Percentiles rank a stretch among this genome's conserved stretches.
phyloP scores from a whole-genome alignment of 2,888 invertebrate species.

The Drosophila subquinaria region DNA sequence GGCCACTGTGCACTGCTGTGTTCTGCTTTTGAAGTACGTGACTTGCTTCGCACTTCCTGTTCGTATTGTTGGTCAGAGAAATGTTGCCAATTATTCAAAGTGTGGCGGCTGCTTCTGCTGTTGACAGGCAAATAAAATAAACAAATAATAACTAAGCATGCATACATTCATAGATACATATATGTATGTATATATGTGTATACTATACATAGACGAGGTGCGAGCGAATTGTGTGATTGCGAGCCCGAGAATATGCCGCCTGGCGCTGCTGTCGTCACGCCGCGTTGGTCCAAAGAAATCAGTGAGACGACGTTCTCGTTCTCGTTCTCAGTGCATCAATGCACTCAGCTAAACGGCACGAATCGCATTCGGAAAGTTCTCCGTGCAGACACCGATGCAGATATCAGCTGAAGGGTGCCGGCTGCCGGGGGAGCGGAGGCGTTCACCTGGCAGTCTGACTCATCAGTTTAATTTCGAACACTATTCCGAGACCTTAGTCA shows the following conservation, averaged over 20 bases:
- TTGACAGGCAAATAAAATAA: slow-evolving; percentile 57
- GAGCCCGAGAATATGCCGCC: background rate
- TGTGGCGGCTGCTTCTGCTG: slow-evolving; percentile 38
- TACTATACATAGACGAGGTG: background rate
- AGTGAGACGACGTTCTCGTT: slow-evolving; percentile 20
- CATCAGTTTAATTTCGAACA: slow-evolving; percentile 64
- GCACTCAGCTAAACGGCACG: slow-evolving; percentile 9
- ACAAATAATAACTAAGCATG: slow-evolving; percentile 56
- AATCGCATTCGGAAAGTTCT: slow-evolving; percentile 34
- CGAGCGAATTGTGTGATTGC: slow-evolving; percentile 15
- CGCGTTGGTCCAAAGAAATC: slow-evolving; percentile 60
- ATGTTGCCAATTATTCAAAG: slow-evolving; percentile 70
- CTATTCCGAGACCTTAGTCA: slow-evolving; percentile 65
- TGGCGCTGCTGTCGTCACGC: slow-evolving; percentile 21
- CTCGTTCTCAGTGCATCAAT: slow-evolving; percentile 17
- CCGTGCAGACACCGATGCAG: slow-evolving; percentile 17
- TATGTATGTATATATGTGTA: background rate
- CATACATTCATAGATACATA: slow-evolving; percentile 7
- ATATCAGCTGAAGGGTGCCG: slow-evolving; percentile 2
- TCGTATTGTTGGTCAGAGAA: slow-evolving; percentile 52
- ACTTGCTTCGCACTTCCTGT: slow-evolving; percentile 69
- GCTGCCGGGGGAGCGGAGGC: slow-evolving; percentile 23
- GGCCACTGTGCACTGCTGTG: slow-evolving; percentile 14
- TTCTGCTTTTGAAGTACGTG: slow-evolving; percentile 58
- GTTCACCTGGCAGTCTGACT: slow-evolving; percentile 62